Evolutionary conservation across 1,140 invertebrate genomes (phyloP), one percentile per base, ranked within the genome.

Genomic region (Potamilus streckersoni): DNA sequence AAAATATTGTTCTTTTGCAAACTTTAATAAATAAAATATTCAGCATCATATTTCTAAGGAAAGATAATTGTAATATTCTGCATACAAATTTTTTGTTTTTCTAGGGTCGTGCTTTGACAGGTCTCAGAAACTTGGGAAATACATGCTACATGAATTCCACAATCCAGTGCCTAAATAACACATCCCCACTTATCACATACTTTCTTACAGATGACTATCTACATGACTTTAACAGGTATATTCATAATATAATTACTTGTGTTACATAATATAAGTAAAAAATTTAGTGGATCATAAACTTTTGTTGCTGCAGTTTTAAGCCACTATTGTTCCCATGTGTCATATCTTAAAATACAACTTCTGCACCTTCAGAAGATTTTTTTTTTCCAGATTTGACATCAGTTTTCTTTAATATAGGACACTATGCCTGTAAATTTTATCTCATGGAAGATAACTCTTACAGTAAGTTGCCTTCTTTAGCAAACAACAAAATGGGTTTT

Each of bases 81-180:
- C 8, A 38, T 19, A 61, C 49, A 56, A 13, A 61, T 73, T 73
- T 62, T 20, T 68, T 17, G 62, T 17, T 75, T 70, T 78, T 73
- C 55, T 62, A 88, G 87, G 91, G 92, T 74, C 88, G 91, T 74
- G 95, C 95, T 49, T 93, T 95, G 59, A 96, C 95, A 80, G 93
- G 93, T 67, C 89, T 94, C 74, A 87, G 91, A 19, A 94, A 94
- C 81, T 90, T 94, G 58, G 93, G 93, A 67, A 94, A 94, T 83
- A 94, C 93, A 0, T 94, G 93, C 83, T 94, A 94, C 84, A 94
- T 94, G 93, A 93, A 93, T 86, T 92, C 93, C 56, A 93, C 93
- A 2, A 88, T 94, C 49, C 93, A 94, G 85, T 93, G 93, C 87
- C 89, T 94, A 17, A 88, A 88, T 76, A 88, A 87, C 80, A 88